These are phyloP conservation scores for Parnassius apollo DNA, from an alignment of 2,888 invertebrate species.

Conservation along the genomic window DNA sequence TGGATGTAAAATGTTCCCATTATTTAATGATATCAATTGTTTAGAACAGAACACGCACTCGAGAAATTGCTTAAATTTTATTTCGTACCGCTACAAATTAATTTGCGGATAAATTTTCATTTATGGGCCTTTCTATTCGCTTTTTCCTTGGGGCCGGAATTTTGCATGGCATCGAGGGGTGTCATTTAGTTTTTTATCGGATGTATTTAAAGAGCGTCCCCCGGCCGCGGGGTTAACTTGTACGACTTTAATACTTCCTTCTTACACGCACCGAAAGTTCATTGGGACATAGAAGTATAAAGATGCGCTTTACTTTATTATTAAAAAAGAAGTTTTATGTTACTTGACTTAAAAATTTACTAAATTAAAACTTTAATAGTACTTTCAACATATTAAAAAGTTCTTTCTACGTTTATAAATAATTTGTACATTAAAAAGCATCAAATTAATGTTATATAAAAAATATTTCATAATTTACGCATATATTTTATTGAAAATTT, in stretches of 20 bases:
- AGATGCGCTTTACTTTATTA: constrained; percentile 28
- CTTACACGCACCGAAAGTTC: constrained; percentile 50
- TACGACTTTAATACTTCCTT: constrained; percentile 75
- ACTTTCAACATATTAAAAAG: too few species aligned
- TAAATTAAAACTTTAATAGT: too few species aligned
- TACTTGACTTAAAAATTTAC: too few species aligned
- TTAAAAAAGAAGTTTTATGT: not conserved
- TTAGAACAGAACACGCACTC: constrained; percentile 6
- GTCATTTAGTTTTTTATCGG: constrained; percentile 77
- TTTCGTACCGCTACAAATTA: constrained; percentile 69
- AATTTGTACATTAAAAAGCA: too few species aligned
- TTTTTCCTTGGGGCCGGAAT: constrained; percentile 56
- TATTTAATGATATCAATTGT: constrained; percentile 11
- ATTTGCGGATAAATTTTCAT: constrained; percentile 79
- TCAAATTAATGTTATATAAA: too few species aligned
- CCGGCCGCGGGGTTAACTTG: constrained; percentile 66
- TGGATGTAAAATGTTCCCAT: too few species aligned
- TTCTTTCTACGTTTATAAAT: too few species aligned
- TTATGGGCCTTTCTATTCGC: constrained; percentile 68
- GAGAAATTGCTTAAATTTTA: constrained; percentile 54
- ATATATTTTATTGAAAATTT: too few species aligned
- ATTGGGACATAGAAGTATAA: constrained; percentile 33
- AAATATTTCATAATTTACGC: too few species aligned
- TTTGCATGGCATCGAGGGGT: constrained; percentile 54
- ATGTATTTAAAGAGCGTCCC: constrained; percentile 70